A percentile compares a stretch with the other conserved stretches of the same genome.
Conservation (phyloP, 2,113 vertebrate genomes). For the Rhinogobius similis region DNA sequence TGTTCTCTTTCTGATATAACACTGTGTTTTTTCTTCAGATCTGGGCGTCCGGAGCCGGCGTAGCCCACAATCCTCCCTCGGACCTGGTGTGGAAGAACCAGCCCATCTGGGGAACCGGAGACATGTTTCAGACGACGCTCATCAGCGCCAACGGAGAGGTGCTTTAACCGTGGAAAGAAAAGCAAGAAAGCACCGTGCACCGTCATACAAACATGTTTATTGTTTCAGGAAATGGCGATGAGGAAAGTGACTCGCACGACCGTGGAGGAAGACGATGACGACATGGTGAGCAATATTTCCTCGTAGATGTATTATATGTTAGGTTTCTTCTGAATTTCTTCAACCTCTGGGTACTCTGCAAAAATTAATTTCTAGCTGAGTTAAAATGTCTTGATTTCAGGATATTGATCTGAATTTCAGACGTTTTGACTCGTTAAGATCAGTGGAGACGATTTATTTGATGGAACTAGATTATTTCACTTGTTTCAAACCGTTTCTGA, state of each 20-base stretch:
- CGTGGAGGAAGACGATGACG: constrained; percentile 86
- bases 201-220: not conserved
- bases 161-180: not conserved
- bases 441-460: too few relatives aligned
- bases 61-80: constrained; percentile 85
- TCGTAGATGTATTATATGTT: not conserved
- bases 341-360: too few relatives aligned
- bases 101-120: constrained; percentile 89
- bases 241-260: constrained; percentile 89
- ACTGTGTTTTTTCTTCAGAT: constrained; percentile 71
- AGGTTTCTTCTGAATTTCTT: too few relatives aligned
- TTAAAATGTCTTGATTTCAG: too few relatives aligned
- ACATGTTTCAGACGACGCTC: constrained; percentile 88
- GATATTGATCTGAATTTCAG: too few relatives aligned
- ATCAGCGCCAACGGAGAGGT: constrained; percentile 90
- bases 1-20: too few relatives aligned
- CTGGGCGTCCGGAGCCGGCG: constrained; percentile 88
- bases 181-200: not conserved
- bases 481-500: too few relatives aligned
- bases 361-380: too few relatives aligned
- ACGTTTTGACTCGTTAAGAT: too few relatives aligned
- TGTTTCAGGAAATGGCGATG: constrained; percentile 91
- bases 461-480: too few relatives aligned
- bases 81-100: constrained; percentile 94
- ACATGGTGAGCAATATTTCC: constrained; percentile 63